Conservation (phyloP, 2,797 vertebrate genomes). For the Neosalanx taihuensis region DNA sequence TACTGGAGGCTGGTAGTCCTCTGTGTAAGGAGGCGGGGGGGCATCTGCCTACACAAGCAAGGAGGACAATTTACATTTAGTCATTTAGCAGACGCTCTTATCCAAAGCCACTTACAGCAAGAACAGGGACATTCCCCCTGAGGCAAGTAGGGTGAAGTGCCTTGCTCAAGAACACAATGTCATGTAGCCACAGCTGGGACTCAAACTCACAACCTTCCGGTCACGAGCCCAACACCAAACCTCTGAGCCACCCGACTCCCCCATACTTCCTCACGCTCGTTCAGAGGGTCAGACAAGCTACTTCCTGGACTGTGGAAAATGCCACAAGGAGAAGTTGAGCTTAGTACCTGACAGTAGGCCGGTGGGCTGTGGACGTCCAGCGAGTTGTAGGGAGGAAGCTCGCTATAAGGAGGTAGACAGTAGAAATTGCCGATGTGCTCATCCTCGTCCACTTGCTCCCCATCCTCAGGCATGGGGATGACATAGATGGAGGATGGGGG, state of each 20-base stretch:
- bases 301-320: background rate
- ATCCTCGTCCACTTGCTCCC: background rate
- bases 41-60: background rate
- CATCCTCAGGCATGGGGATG: background rate
- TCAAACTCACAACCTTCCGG: too few species aligned
- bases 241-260: too few species aligned
- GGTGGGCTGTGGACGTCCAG: background rate
- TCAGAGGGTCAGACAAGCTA: background rate
- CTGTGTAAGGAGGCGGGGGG: background rate
- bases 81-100: too few species aligned
- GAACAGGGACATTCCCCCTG: too few species aligned
- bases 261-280: too few species aligned
- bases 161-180: too few species aligned
- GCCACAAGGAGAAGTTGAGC: background rate
- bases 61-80: background rate
- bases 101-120: too few species aligned
- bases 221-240: too few species aligned
- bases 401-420: background rate
- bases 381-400: background rate
- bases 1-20: background rate
- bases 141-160: too few species aligned
- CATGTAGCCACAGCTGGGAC: too few species aligned
- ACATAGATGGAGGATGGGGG: background rate
- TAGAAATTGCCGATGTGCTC: background rate
- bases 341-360: background rate